A percentile compares a stretch with the other conserved stretches of the same genome.
Evolutionary conservation across 2,797 vertebrate genomes (phyloP).

Genomic region (Takifugu ocellatus): DNA sequence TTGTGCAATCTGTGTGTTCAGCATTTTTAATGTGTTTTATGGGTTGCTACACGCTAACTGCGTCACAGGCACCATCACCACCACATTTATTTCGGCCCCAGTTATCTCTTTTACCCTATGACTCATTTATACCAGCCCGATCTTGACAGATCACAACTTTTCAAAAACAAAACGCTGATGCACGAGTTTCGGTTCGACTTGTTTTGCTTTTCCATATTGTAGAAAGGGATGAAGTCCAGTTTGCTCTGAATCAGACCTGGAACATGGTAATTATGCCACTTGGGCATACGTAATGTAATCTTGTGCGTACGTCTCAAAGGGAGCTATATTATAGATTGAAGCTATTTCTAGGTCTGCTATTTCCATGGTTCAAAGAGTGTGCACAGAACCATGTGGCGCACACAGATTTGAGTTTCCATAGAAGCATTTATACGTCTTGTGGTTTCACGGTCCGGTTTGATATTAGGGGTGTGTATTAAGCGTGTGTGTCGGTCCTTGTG

Average conservation of each 20-base stretch:
- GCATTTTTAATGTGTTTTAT: slow-evolving; percentile 49
- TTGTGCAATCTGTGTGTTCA: slow-evolving; percentile 51
- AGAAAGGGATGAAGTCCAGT: background rate
- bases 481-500: slow-evolving; percentile 42
- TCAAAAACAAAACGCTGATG: background rate
- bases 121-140: slow-evolving; percentile 40
- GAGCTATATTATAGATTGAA: slow-evolving; percentile 39
- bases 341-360: slow-evolving; percentile 50
- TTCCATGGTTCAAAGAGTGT: slow-evolving; percentile 44
- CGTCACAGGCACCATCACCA: slow-evolving; percentile 38
- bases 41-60: slow-evolving; percentile 58
- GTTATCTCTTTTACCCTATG: slow-evolving; percentile 22
- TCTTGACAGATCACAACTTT: slow-evolving; percentile 14
- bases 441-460: slow-evolving; percentile 33
- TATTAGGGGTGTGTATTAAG: slow-evolving; percentile 54
- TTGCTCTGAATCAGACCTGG: slow-evolving; percentile 7
- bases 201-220: background rate
- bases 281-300: slow-evolving; percentile 7
- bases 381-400: slow-evolving; percentile 18
- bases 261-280: slow-evolving; percentile 46
- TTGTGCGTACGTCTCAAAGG: slow-evolving; percentile 39
- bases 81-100: slow-evolving; percentile 6
- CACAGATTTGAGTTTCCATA: slow-evolving; percentile 31
- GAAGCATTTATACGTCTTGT: slow-evolving; percentile 38
- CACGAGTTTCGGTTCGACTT: no score